A percentile compares a stretch with the other conserved stretches of the same genome.
These are phyloP conservation scores for Incurvaria masculella DNA, from an alignment of 2,888 invertebrate genomes.

Conservation along the genomic window DNA sequence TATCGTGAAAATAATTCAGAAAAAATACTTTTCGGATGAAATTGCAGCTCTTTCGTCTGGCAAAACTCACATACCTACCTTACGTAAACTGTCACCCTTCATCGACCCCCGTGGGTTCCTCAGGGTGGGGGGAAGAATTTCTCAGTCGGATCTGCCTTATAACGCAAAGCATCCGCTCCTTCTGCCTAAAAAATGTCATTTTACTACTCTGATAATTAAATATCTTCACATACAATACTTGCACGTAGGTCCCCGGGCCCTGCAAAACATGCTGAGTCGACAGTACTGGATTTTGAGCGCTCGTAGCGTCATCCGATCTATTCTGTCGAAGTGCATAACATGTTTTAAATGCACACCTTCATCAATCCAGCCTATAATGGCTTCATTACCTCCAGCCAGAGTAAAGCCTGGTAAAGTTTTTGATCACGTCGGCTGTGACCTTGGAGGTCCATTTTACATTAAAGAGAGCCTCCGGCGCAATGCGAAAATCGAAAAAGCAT, in stretches of 20 bases:
- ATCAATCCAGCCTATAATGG: background rate
- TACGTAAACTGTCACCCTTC: conserved; percentile 14
- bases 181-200: conserved; percentile 15
- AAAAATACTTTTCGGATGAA: conserved; percentile 1
- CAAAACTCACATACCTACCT: background rate
- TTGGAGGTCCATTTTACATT: conserved; percentile 12
- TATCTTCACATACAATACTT: conserved; percentile 4
- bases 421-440: conserved; percentile 15
- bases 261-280: conserved; percentile 8
- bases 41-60: background rate
- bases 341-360: background rate
- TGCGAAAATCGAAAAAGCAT: conserved; percentile 11
- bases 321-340: conserved; percentile 4
- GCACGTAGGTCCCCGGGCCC: conserved; percentile 6
- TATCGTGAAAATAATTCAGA: conserved; percentile 6
- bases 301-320: conserved; percentile 16
- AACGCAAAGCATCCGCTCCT: conserved; percentile 19
- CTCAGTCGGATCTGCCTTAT: conserved; percentile 14
- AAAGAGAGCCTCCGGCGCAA: conserved; percentile 13
- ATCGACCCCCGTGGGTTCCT: conserved; percentile 16
- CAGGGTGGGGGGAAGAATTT: conserved; percentile 21
- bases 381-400: background rate
- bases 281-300: conserved; percentile 19
- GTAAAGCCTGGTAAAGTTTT: conserved; percentile 15
- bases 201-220: conserved; percentile 8